These are phyloP conservation scores for Gobionotothen gibberifrons DNA, from an alignment of 2,797 vertebrate species.

Conservation along the genomic window DNA sequence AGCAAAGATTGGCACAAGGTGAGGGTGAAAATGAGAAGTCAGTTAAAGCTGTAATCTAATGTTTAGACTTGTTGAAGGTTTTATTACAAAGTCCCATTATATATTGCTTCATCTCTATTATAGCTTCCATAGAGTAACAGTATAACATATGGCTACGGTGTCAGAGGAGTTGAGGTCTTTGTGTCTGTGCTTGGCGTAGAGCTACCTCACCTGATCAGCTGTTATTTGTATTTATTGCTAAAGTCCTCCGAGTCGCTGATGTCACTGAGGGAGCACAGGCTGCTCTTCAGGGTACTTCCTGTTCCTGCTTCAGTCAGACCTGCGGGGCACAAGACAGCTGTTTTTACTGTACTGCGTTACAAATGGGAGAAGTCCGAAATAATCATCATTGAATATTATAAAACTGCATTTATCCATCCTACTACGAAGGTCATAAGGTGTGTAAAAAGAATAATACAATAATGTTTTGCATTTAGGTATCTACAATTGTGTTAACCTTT, in stretches of 20 bases:
- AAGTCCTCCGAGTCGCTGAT: conserved; percentile 90
- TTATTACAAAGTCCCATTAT: background rate
- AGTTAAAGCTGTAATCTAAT: background rate
- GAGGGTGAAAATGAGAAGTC: conserved; percentile 11
- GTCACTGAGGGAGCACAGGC: conserved; percentile 89
- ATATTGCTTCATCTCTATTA: conserved; percentile 40
- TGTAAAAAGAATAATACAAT: too few species aligned
- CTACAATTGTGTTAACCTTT: too few species aligned
- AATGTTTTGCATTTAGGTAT: too few species aligned
- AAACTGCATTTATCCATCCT: too few species aligned
- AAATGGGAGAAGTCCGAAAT: background rate
- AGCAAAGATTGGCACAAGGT: conserved; percentile 24
- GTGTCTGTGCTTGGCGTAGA: conserved; percentile 26
- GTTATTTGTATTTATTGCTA: conserved; percentile 51
- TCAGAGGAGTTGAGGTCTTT: conserved; percentile 29
- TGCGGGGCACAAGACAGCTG: conserved; percentile 52
- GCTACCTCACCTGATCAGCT: conserved; percentile 44
- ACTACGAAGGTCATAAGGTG: too few species aligned
- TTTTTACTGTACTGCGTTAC: background rate
- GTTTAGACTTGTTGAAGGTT: background rate
- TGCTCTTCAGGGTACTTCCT: conserved; percentile 91
- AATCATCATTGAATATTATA: background rate
- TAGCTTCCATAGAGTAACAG: background rate
- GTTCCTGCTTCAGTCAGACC: conserved; percentile 87
- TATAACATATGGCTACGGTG: conserved; percentile 21